Evolutionary conservation across 1,140 invertebrate genomes (phyloP), one percentile per base, ranked within the genome.

Genomic region (Drosophila persimilis): DNA sequence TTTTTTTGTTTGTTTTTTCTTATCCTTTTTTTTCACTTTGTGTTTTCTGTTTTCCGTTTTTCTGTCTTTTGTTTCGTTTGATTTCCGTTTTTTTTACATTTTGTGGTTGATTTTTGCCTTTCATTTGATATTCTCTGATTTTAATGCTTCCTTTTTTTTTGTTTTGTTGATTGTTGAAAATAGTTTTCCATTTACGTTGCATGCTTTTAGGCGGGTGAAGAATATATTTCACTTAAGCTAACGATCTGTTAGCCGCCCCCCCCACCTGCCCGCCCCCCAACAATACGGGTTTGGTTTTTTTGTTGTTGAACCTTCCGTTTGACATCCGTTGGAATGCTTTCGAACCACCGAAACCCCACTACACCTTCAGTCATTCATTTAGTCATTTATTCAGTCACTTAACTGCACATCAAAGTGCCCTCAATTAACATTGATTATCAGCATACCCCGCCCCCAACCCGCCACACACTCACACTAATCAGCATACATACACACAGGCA

Each of bases 1-100:
- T 95, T 90, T 89, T 95, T 90, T 89, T 90, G 90, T 95, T 90
- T 89, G 75, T 59, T 15, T 64, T 71, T 70, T 64, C 74, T 62
- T 69, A 78, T 67, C 24, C 24, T 24, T 56, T 17, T 56, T 17
- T 31, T 66, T 67, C 64, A 20, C 31, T 26, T 55, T 53, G 56
- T 58, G 47, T 48, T 73, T 77, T 17, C 29, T 59, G 44, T 61
- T 74, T 74, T 51, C 56, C 50, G 48, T 52, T 60, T 35, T 52
- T 51, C 56, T 50, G 48, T 52, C 57, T 35, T 52, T 52, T 75
- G 73, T 57, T 53, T 56, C 9, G 39, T 48, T 57, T 74, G n/a
- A 29, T 46, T 56, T 66, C 31, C n/a, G 41, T 61, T 17, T 17
- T 17, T 44, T 44, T 8, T 65, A 29, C 24, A 29, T 60, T 24